Evolutionary conservation across 2,888 invertebrate genomes (phyloP), one percentile per base, ranked within the genome.

Genomic region (Agapetus fuscipes): DNA sequence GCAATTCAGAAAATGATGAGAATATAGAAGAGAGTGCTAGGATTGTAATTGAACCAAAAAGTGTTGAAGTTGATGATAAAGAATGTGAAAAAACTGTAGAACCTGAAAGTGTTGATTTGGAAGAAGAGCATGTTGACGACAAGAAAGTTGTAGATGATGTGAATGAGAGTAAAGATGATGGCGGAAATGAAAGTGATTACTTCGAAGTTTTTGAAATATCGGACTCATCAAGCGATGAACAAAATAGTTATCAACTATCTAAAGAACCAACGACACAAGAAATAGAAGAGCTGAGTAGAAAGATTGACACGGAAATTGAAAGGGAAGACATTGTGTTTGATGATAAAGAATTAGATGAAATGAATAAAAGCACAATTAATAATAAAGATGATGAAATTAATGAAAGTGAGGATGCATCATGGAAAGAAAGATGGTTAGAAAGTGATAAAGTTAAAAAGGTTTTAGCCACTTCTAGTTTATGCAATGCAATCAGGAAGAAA

Each of bases 401-500:
- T 10, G 45, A 39, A 49, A 51, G 51, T 16, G 54, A 55, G 36
- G 50, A 54, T 10, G 51, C 61, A 25, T 74, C 76, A 0, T 77
- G 77, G 77, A 74, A 72, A 52, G 65, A 71, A 29, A 60, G 77
- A 30, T 77, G 76, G 54, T 56, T 78, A 30, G 70, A 62, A 9
- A 77, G 78, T 46, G 67, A 61, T 10, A 76, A 76, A 56, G 77
- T 77, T 0, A 74, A 68, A 52, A 70, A 58, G 49, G 74, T 77
- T 2, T 52, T 77, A 12, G 66, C 63, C 0, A 66, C 70, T 1
- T 65, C 77, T 0, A 70, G 70, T 30, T 62, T 77, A 29, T 58
- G 74, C 1, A 78, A 76, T 48, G 73, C 74, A 12, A 56, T 77
- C n/a, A 60, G 78, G 43, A 74, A 74, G 50, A 76, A 76, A 53